These are phyloP conservation scores for Erythrolamprus reginae DNA, from an alignment of 2,113 vertebrate genomes.

Conservation along the genomic window DNA sequence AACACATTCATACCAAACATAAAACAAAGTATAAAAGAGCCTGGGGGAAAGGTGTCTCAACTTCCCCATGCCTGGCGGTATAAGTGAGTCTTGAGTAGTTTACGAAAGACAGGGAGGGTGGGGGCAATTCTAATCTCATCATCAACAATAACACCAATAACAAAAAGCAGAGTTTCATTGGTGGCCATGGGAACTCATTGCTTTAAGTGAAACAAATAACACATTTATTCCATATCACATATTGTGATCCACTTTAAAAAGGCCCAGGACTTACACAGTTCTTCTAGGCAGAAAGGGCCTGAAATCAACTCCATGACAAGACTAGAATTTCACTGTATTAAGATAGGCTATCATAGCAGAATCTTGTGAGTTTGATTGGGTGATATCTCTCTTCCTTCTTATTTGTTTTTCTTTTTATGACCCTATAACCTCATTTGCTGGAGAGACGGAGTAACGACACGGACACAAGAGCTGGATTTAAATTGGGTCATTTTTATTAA, in stretches of 20 bases:
- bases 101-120: too few relatives aligned
- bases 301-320: background rate
- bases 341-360: background rate
- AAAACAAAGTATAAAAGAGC: too few relatives aligned
- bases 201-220: background rate
- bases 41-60: too few relatives aligned
- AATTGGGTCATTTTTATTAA: too few relatives aligned
- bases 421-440: too few relatives aligned
- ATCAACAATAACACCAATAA: too few relatives aligned
- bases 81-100: too few relatives aligned
- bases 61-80: too few relatives aligned
- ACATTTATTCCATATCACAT: background rate
- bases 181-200: background rate
- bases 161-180: background rate
- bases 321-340: background rate
- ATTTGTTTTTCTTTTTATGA: background rate
- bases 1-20: too few relatives aligned
- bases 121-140: too few relatives aligned
- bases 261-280: background rate
- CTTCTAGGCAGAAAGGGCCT: background rate
- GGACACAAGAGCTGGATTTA: too few relatives aligned
- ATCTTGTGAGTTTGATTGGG: background rate
- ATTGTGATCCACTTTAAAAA: background rate
- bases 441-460: too few relatives aligned
- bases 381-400: background rate